These are phyloP conservation scores for Serrognathus titanus DNA, from an alignment of 2,888 invertebrate species.

Conservation along the genomic window DNA sequence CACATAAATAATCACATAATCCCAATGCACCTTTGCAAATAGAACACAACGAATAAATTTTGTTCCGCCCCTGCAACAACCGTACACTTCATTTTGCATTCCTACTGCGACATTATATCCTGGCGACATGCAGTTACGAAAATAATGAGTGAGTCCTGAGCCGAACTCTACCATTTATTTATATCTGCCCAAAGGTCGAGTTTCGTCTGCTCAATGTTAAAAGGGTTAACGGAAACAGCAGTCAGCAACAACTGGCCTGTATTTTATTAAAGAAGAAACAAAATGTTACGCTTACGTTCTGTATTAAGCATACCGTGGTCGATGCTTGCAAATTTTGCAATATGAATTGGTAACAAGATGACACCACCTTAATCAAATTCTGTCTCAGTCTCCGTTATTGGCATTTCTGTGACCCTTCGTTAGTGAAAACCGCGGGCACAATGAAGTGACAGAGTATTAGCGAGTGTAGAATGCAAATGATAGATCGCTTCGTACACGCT, in stretches of 20 bases:
- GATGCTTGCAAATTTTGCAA: neutral
- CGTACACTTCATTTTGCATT: constrained; percentile 14
- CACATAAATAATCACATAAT: constrained; percentile 13
- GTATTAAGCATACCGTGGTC: neutral
- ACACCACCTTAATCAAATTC: constrained; percentile 8
- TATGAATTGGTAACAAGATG: neutral
- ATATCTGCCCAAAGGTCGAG: neutral
- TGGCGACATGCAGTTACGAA: constrained; percentile 8
- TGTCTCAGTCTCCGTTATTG: constrained; percentile 14
- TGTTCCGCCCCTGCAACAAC: constrained; percentile 11
- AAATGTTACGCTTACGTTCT: neutral
- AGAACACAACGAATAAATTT: constrained; percentile 12
- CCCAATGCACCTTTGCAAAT: constrained; percentile 7
- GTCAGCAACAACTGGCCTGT: neutral
- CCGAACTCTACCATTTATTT: neutral
- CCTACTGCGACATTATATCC: constrained; percentile 14
- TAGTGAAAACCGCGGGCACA: constrained; percentile 22
- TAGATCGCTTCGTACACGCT: constrained; percentile 15
- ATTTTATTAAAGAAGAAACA: neutral
- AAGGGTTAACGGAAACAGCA: constrained; percentile 1
- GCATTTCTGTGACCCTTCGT: constrained; percentile 24
- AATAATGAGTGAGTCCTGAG: neutral
- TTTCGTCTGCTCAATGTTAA: neutral
- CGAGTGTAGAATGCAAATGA: constrained; percentile 23
- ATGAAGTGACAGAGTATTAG: constrained; percentile 25